A percentile compares a stretch with the other conserved stretches of the same genome.
phyloP scores from a whole-genome alignment of 2,113 vertebrate genomes.

The Butorides virescens region DNA sequence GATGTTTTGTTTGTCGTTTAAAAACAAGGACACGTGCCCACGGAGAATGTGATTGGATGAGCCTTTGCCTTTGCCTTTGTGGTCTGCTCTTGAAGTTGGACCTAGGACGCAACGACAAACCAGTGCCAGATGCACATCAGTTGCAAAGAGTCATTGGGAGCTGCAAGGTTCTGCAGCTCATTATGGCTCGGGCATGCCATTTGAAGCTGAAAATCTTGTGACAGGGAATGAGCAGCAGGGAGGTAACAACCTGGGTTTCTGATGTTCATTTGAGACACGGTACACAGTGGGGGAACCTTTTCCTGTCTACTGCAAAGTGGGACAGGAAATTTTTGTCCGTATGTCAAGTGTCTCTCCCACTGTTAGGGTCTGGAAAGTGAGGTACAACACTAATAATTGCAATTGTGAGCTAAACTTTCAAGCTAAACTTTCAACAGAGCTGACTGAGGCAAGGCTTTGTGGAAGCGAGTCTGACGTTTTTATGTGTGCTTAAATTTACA shows the following conservation, averaged over 20 bases:
- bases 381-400: not conserved
- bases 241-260: not conserved
- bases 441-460: not conserved
- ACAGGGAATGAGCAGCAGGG: not conserved
- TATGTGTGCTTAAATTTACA: not conserved
- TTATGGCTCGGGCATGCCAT: not conserved
- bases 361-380: not conserved
- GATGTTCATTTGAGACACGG: not conserved
- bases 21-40: not conserved
- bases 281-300: not conserved
- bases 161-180: not conserved
- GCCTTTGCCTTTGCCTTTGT: not conserved
- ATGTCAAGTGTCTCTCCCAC: not conserved
- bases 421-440: not conserved
- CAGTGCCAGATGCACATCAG: not conserved
- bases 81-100: not conserved
- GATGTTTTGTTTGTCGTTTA: not conserved
- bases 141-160: not conserved
- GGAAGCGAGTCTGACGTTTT: not conserved
- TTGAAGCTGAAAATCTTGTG: not conserved
- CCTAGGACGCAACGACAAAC: not conserved
- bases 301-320: not conserved
- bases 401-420: not conserved
- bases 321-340: not conserved
- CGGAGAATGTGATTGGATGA: not conserved